phyloP scores from a whole-genome alignment of 1,140 invertebrate species.

The Brachionus rotundiformis region DNA sequence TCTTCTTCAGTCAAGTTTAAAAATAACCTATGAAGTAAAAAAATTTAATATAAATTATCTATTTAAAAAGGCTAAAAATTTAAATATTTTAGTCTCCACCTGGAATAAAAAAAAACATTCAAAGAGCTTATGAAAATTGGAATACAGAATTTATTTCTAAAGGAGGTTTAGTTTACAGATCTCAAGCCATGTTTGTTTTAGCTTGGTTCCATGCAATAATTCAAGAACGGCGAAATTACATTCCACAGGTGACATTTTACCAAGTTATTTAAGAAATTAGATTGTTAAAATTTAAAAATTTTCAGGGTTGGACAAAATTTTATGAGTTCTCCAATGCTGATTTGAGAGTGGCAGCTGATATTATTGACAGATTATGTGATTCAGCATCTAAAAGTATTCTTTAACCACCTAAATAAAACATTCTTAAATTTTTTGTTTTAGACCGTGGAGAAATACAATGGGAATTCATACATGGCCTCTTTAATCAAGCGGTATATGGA shows the following conservation, averaged over 20 bases:
- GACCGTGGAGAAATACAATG: conserved; percentile 67
- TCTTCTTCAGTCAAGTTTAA: conserved; percentile 72
- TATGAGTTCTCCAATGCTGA: conserved; percentile 88
- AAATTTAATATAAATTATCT: no score
- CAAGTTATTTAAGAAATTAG: not conserved
- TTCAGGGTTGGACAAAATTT: conserved; percentile 77
- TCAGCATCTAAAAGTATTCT: conserved; percentile 54
- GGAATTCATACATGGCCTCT: conserved; percentile 77
- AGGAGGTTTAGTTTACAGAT: conserved; percentile 63
- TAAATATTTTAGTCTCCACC: conserved; percentile 68
- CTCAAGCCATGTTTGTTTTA: conserved; percentile 71
- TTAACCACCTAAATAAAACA: not conserved
- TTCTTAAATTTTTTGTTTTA: not conserved
- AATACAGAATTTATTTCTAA: conserved; percentile 65
- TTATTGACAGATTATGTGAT: conserved; percentile 70
- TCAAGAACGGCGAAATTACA: conserved; percentile 81
- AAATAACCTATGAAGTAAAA: conserved; percentile 81
- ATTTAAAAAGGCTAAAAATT: no score
- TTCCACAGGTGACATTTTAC: conserved; percentile 70
- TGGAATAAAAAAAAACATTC: conserved; percentile 71
- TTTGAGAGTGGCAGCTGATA: conserved; percentile 74
- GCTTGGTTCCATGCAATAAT: conserved; percentile 82
- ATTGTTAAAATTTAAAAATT: conserved; percentile 42
- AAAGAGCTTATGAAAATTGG: conserved; percentile 69
- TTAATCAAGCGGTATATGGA: conserved; percentile 81